Percentiles rank a stretch among this genome's conserved stretches.
Conservation (phyloP, 2,888 invertebrate genomes). For the Oeneis ivallda region DNA sequence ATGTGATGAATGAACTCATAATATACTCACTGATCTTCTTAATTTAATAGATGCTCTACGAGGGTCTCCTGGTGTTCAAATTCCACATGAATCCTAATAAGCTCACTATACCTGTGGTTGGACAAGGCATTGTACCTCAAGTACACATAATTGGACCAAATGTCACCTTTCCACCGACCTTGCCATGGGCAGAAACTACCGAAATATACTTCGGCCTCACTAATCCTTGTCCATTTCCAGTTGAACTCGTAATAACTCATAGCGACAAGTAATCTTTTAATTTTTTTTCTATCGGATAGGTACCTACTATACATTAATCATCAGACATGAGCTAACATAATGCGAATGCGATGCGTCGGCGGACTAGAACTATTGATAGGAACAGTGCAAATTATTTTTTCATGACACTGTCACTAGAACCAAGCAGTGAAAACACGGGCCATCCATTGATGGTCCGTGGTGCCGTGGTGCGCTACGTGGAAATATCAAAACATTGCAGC, state of each 20-base stretch:
- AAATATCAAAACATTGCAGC: too few relatives aligned
- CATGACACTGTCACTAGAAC: too few relatives aligned
- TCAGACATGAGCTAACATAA: too few relatives aligned
- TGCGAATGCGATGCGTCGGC: too few relatives aligned
- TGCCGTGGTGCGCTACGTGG: too few relatives aligned
- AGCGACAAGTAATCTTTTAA: slow-evolving; percentile 80
- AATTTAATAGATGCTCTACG: slow-evolving; percentile 62
- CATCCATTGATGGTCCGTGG: too few relatives aligned
- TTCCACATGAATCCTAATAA: slow-evolving; percentile 78
- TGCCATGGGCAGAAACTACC: slow-evolving; percentile 83
- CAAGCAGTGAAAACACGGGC: too few relatives aligned
- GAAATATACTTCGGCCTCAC: slow-evolving; percentile 82
- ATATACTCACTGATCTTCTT: not conserved
- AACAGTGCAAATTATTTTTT: too few relatives aligned
- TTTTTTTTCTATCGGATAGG: slow-evolving; percentile 5
- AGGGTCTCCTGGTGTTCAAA: slow-evolving; percentile 66
- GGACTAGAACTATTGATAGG: too few relatives aligned
- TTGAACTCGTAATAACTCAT: slow-evolving; percentile 86
- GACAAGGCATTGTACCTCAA: slow-evolving; percentile 78
- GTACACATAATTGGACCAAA: slow-evolving; percentile 74
- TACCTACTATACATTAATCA: too few relatives aligned
- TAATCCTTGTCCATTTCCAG: slow-evolving; percentile 84
- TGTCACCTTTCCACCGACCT: slow-evolving; percentile 82
- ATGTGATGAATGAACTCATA: not conserved
- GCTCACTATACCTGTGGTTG: slow-evolving; percentile 71